These are phyloP conservation scores for Charadrius vociferus DNA, from an alignment of 2,113 vertebrate genomes.

Conservation along the genomic window DNA sequence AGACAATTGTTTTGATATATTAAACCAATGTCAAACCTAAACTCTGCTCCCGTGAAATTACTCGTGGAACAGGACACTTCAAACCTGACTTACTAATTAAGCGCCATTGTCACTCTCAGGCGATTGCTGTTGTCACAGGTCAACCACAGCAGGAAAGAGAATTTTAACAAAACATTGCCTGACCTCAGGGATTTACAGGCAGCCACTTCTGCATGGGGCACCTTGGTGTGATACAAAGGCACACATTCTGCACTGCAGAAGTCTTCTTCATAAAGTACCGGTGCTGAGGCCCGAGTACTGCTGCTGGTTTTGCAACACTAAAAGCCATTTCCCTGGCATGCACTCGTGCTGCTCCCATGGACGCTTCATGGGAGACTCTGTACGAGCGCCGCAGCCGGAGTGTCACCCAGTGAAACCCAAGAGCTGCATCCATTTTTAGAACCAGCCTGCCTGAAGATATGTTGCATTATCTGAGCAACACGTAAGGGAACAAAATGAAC, in stretches of 20 bases:
- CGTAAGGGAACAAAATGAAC: constrained; percentile 50
- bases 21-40: background rate
- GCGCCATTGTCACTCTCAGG: background rate
- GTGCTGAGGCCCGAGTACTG: background rate
- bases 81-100: background rate
- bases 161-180: background rate
- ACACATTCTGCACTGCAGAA: background rate
- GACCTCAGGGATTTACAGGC: constrained; percentile 3
- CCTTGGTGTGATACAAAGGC: background rate
- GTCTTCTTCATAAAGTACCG: background rate
- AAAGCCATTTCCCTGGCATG: background rate
- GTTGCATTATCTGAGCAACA: constrained; percentile 50
- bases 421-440: constrained; percentile 55
- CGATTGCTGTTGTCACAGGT: background rate
- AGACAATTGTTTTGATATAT: background rate
- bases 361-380: background rate
- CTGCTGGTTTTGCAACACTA: background rate
- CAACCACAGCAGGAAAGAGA: background rate
- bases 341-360: rapidly evolving
- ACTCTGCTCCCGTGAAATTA: constrained; percentile 9
- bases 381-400: background rate
- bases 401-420: constrained; percentile 41
- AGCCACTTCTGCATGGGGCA: background rate
- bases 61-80: background rate
- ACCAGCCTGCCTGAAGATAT: background rate